Base-by-base conservation (phyloP, 2,797 vertebrate species). In the Mus caroli region DNA sequence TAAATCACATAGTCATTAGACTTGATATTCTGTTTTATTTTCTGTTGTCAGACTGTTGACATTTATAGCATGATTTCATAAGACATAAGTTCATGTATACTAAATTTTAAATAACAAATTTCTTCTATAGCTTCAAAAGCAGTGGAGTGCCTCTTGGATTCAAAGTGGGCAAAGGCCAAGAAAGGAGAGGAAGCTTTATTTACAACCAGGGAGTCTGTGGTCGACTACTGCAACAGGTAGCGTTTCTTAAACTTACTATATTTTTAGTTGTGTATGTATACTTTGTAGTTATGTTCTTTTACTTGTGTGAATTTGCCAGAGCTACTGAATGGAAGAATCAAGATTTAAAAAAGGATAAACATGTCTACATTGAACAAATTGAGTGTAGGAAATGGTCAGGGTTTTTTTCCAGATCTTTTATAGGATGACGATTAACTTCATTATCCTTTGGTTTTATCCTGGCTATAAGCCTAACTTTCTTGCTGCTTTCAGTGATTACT, bases 151-250 rank as follows among this genome's bases (percentile, higher is more conserved):
- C 99, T 99, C 96, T 96, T 99, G 98, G 99, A 99, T 98, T 99
- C 99, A 26, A 99, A 99, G 97, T 99, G 99, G 99, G 99, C 99
- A 96, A 99, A 99, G 97, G 99, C 99, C 28, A 99, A 99, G 98
- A 99, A 99, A 98, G 99, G 99, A 96, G 99, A 99, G 88, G 99
- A 99, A 96, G 99, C 99, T 64, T 97, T 99, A 92, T 99, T 99
- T 98, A 99, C 99, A 97, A 99, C 99, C 96, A 98, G 99, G 69
- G 99, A 99, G 96, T 99, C 99, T 86, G 99, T 99, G 82, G 98
- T 99, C 96, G 99, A 99, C 97, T 99, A 99, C 98, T 99, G 99
- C 98, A 99, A 99, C 99, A 99, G 99, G 99, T 99, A 98, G 43
- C 90, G 4, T 96, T 96, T 91, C 6, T 95, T 94, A 96, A 46